Percentiles rank a stretch among this genome's conserved stretches.
Evolutionary conservation across 2,113 vertebrate species (phyloP).

Genomic region (Dendropsophus ebraccatus): DNA sequence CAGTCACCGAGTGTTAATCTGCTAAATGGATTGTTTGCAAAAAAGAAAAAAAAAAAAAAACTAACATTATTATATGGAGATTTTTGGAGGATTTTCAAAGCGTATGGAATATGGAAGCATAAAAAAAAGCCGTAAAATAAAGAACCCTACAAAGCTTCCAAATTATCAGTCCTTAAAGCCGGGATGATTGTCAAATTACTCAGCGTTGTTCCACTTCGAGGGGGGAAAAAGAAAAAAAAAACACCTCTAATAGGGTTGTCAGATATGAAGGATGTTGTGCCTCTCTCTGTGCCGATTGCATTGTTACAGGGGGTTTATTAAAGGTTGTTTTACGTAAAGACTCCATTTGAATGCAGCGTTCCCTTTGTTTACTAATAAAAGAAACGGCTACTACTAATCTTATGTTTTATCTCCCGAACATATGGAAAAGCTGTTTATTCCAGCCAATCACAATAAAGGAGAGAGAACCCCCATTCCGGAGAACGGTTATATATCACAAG

Average conservation of each 20-base stretch:
- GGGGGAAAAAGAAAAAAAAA: background rate
- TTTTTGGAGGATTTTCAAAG: background rate
- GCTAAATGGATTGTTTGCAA: constrained; percentile 7
- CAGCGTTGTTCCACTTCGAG: constrained; percentile 18
- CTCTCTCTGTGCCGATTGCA: constrained; percentile 66
- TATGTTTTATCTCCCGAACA: constrained; percentile 87
- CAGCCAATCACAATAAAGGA: constrained; percentile 85
- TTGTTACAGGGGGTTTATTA: constrained; percentile 76
- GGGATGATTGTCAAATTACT: constrained; percentile 55
- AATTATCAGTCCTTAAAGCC: constrained; percentile 52
- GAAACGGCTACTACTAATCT: constrained; percentile 82
- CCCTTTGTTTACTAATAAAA: constrained; percentile 82
- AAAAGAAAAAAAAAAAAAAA: background rate
- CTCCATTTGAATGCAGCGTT: constrained; percentile 75
- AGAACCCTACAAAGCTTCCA: constrained; percentile 42
- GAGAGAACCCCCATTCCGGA: constrained; percentile 88
- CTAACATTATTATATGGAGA: background rate
- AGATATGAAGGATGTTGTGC: constrained; percentile 66
- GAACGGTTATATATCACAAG: constrained; percentile 93
- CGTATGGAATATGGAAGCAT: constrained; percentile 11
- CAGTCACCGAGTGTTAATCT: constrained; percentile 17
- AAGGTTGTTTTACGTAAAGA: constrained; percentile 75
- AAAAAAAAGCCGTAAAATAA: constrained; percentile 18
- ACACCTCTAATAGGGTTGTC: constrained; percentile 45
- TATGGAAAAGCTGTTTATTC: constrained; percentile 86